Conservation (phyloP, 2,797 vertebrate species). For the Rhinichthys osculus region DNA sequence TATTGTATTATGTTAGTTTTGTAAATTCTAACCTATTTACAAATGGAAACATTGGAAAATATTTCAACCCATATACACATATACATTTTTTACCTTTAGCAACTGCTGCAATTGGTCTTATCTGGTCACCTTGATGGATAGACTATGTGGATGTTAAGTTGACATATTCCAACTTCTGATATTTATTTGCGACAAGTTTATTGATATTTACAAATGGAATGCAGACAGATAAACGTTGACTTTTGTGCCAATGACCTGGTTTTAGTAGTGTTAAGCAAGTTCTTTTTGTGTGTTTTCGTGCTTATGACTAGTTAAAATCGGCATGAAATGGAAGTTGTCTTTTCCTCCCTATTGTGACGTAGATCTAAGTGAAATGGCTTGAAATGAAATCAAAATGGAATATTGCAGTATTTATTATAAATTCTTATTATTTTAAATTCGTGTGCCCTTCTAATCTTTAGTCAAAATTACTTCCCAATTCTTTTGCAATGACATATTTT, state of each 20-base stretch:
- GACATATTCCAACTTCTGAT: neutral
- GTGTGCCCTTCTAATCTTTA: too few species aligned
- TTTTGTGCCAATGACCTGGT: neutral
- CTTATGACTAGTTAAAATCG: neutral
- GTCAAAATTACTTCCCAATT: too few species aligned
- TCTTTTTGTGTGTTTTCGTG: neutral
- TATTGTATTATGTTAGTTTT: neutral
- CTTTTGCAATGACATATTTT: too few species aligned
- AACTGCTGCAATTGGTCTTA: constrained; percentile 53
- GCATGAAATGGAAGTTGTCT: neutral
- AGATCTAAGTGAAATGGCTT: neutral
- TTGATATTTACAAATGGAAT: neutral
- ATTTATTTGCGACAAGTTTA: neutral
- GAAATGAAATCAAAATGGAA: too few species aligned
- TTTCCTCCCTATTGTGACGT: neutral
- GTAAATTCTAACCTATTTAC: neutral
- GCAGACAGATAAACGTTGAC: neutral
- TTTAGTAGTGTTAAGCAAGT: neutral
- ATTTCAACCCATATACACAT: neutral
- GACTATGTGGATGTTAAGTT: neutral
- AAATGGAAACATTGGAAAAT: neutral
- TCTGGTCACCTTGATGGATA: constrained; percentile 68
- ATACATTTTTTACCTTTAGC: constrained; percentile 51
- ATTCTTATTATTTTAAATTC: too few species aligned
- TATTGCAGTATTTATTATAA: too few species aligned